phyloP scores from a whole-genome alignment of 2,888 invertebrate species.

The Megaustenia siamemsis region DNA sequence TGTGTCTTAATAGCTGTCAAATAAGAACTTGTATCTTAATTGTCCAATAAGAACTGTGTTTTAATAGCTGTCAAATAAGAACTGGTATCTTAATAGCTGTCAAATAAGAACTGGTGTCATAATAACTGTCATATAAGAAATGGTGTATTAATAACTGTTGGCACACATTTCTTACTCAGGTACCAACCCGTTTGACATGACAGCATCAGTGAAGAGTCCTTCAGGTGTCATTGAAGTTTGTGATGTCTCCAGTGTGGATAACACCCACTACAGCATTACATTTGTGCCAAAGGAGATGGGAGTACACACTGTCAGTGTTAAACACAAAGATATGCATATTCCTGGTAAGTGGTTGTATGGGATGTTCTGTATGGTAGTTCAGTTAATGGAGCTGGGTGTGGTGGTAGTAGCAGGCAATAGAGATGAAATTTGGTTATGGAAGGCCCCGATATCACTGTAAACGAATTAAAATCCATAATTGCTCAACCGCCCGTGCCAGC shows the following conservation, averaged over 20 bases:
- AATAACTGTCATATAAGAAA: too few relatives aligned
- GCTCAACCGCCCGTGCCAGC: too few relatives aligned
- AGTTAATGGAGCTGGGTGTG: background rate
- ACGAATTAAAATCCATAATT: too few relatives aligned
- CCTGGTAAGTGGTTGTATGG: slow-evolving; percentile 83
- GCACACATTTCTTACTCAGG: slow-evolving; percentile 82
- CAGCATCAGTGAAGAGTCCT: slow-evolving; percentile 95
- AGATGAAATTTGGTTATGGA: background rate
- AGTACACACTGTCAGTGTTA: slow-evolving; percentile 97
- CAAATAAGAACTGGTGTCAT: too few relatives aligned
- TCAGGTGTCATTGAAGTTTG: slow-evolving; percentile 96
- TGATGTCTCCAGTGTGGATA: slow-evolving; percentile 89
- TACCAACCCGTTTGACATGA: slow-evolving; percentile 94
- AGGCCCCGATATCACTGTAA: too few relatives aligned
- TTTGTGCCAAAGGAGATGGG: slow-evolving; percentile 90
- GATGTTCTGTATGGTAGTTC: background rate
- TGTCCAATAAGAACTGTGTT: too few relatives aligned
- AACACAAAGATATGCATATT: slow-evolving; percentile 98
- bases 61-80: too few relatives aligned
- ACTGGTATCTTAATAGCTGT: too few relatives aligned
- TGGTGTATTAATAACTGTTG: too few relatives aligned
- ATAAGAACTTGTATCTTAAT: too few relatives aligned
- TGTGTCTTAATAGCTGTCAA: too few relatives aligned
- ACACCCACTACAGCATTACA: slow-evolving; percentile 81
- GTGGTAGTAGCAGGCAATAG: background rate